Base-by-base conservation (phyloP, 1,140 invertebrate species). In the Psilanteris sp. region DNA sequence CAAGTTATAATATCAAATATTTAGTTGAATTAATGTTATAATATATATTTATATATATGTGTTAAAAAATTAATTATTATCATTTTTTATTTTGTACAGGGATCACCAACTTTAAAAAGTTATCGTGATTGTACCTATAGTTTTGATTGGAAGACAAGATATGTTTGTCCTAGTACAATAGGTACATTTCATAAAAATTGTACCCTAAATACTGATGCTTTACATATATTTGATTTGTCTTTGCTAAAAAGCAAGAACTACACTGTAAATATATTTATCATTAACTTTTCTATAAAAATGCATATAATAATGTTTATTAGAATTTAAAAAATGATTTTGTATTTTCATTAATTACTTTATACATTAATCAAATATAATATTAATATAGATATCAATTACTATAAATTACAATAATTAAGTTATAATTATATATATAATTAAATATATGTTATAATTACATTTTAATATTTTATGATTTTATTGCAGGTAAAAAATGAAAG, bases 101-200 rank as follows among this genome's bases (percentile, higher is more conserved):
- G 86, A 20, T 64, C 73, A 31, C 89, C 89, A 9, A 61, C 80
- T 64, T 83, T 88, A 50, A 83, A 83, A 62, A 66, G 80, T 79
- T 82, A 88, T 72, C 66, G 79, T 9, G 55, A 88, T 44, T 90
- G 90, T 77, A 80, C 81, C 31, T 90, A 90, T 61, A 27, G 61
- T 13, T 90, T 90, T 66, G 81, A 86, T 18, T 90, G 89, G 89
- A 81, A 83, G 48, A 90, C 89, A 9, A 89, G 83, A 59, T 76
- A 86, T 44, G 85, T 89, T 54, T 90, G 89, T 64, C 77, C 67
- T 8, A 66, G 66, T 7, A 27, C 61, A 8, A 43, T 57, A 10
- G 82, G 81, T 8, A 44, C 43, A 37, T 82, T 78, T 70, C 14
- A 59, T 10, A 76, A 81, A 10, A 41, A 41, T 34, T 86, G 82